Evolutionary conservation across 2,888 invertebrate genomes (phyloP).

Genomic region (Lycaena phlaeas): DNA sequence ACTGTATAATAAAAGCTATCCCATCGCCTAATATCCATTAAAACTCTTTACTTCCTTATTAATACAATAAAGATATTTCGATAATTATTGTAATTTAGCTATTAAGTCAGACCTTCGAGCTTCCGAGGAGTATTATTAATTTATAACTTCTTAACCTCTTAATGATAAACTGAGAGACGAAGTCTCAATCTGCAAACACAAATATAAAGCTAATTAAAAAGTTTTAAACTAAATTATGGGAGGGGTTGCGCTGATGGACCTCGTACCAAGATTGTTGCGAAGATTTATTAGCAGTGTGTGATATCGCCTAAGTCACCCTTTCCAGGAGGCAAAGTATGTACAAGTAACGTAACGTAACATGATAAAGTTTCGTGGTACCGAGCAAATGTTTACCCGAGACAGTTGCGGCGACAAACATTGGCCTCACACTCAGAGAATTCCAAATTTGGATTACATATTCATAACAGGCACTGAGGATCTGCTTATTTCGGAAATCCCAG

Average conservation of each 20-base stretch:
- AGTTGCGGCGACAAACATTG: constrained; percentile 62
- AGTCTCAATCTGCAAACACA: constrained; percentile 73
- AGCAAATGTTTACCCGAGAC: constrained; percentile 53
- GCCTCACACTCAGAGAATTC: constrained; percentile 64
- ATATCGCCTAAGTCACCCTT: constrained; percentile 26
- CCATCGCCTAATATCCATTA: too few species aligned
- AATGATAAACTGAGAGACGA: constrained; percentile 60
- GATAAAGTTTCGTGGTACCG: constrained; percentile 42
- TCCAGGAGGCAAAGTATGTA: background rate
- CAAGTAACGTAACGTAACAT: constrained; percentile 14
- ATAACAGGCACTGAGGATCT: constrained; percentile 59
- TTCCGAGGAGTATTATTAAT: constrained; percentile 44
- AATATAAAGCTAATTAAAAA: constrained; percentile 74
- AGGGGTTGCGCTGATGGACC: constrained; percentile 64
- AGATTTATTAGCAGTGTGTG: constrained; percentile 60
- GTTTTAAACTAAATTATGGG: constrained; percentile 73
- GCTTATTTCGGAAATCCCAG: constrained; percentile 55
- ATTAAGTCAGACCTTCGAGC: background rate
- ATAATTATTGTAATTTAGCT: background rate
- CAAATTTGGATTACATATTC: constrained; percentile 70
- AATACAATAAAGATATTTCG: too few species aligned
- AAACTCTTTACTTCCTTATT: too few species aligned
- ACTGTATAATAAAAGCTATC: too few species aligned
- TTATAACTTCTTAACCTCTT: constrained; percentile 58
- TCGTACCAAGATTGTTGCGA: constrained; percentile 62